phyloP scores from a whole-genome alignment of 2,888 invertebrate species.

The Subacronicta megacephala region DNA sequence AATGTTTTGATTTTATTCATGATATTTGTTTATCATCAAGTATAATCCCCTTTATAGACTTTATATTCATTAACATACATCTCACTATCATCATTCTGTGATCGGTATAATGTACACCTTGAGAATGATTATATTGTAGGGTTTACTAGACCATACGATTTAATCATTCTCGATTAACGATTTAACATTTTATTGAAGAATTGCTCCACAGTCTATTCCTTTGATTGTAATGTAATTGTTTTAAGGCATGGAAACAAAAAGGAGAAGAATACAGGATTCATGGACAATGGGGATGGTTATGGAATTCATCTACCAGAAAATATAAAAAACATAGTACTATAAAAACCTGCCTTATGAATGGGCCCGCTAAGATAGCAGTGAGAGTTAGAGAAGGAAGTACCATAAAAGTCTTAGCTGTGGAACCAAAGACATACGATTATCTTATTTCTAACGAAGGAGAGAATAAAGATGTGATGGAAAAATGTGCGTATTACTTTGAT shows the following conservation, averaged over 20 bases:
- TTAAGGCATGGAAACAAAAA: conserved; percentile 97
- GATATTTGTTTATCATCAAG: too few species aligned
- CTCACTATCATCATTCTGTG: too few species aligned
- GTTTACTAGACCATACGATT: too few species aligned
- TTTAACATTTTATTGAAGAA: too few species aligned
- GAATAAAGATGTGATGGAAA: conserved; percentile 81
- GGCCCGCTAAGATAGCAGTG: conserved; percentile 94
- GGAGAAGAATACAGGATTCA: conserved; percentile 99
- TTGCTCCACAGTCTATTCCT: background rate
- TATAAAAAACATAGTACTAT: conserved; percentile 81
- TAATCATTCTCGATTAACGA: too few species aligned
- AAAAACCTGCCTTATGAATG: conserved; percentile 81
- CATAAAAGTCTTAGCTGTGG: conserved; percentile 94
- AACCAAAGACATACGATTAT: conserved; percentile 94
- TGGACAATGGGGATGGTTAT: conserved; percentile 99
- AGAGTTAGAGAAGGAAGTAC: conserved; percentile 92
- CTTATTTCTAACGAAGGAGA: conserved; percentile 90
- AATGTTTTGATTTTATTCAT: too few species aligned
- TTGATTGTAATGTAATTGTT: conserved; percentile 9
- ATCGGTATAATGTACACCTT: too few species aligned
- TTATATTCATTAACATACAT: too few species aligned
- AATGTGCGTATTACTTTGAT: conserved; percentile 69
- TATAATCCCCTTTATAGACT: too few species aligned
- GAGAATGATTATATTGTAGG: too few species aligned
- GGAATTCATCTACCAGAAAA: conserved; percentile 94